These are phyloP conservation scores for Trachelus stipa DNA, from an alignment of 2,888 invertebrate genomes.

Conservation along the genomic window DNA sequence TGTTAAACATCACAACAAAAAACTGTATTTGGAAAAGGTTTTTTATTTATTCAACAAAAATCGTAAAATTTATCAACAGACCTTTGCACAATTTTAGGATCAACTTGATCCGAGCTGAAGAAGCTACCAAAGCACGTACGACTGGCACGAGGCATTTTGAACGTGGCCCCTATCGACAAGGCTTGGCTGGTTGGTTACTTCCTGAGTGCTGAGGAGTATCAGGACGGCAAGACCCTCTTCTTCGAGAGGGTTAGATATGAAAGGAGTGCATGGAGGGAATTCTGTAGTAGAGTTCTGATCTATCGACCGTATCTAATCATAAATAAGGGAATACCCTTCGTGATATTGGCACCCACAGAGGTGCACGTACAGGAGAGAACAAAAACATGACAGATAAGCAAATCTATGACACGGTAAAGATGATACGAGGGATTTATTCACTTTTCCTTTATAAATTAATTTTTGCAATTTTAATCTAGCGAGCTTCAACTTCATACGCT, in stretches of 20 bases:
- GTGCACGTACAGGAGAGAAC: background rate
- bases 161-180: background rate
- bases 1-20: too few species aligned
- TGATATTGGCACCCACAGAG: background rate
- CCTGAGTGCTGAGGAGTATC: background rate
- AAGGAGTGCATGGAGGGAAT: background rate
- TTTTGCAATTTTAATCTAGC: background rate
- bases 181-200: background rate
- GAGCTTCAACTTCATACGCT: background rate
- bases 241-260: background rate
- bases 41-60: background rate
- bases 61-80: background rate
- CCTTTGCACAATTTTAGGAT: background rate
- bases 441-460: background rate
- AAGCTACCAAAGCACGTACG: background rate
- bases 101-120: background rate
- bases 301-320: background rate
- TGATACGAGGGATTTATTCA: background rate
- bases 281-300: background rate
- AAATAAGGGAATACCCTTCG: background rate
- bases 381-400: background rate
- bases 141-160: background rate
- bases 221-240: background rate
- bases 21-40: too few species aligned
- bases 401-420: background rate